phyloP scores from a whole-genome alignment of 2,113 vertebrate species.

The Acanthochromis polyacanthus region DNA sequence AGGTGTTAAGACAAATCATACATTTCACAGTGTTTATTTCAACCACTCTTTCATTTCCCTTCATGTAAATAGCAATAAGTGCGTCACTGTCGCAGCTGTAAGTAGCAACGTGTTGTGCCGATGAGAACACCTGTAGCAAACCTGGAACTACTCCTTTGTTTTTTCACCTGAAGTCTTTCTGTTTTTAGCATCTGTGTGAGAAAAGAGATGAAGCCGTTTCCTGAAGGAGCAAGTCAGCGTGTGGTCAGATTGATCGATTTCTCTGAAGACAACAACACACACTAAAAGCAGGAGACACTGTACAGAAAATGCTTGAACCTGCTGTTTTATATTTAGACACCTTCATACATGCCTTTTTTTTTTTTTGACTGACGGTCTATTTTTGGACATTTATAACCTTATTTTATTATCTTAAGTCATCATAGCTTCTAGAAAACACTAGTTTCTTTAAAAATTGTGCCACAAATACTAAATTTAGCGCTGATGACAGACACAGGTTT shows the following conservation, averaged over 20 bases:
- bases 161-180: slow-evolving; percentile 7
- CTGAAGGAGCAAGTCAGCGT: slow-evolving; percentile 16
- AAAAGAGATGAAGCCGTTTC: slow-evolving; percentile 2
- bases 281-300: not conserved
- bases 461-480: not conserved
- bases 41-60: slow-evolving; percentile 10
- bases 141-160: not conserved
- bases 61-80: slow-evolving; percentile 66
- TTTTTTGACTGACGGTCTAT: not conserved
- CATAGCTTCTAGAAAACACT: not conserved
- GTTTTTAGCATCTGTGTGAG: slow-evolving; percentile 40
- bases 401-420: not conserved
- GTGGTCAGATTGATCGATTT: slow-evolving; percentile 33
- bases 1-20: slow-evolving; percentile 17
- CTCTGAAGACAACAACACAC: slow-evolving; percentile 8
- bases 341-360: not conserved
- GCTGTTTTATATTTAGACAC: slow-evolving; percentile 25
- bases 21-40: slow-evolving; percentile 34
- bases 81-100: slow-evolving; percentile 36
- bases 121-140: slow-evolving; percentile 40
- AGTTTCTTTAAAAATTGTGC: too few species aligned
- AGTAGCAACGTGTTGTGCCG: slow-evolving; percentile 38
- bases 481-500: slow-evolving; percentile 5
- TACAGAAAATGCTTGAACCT: slow-evolving; percentile 8
- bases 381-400: slow-evolving; percentile 14